Conservation (phyloP, 1,140 invertebrate genomes). For the Phortica variegata region DNA sequence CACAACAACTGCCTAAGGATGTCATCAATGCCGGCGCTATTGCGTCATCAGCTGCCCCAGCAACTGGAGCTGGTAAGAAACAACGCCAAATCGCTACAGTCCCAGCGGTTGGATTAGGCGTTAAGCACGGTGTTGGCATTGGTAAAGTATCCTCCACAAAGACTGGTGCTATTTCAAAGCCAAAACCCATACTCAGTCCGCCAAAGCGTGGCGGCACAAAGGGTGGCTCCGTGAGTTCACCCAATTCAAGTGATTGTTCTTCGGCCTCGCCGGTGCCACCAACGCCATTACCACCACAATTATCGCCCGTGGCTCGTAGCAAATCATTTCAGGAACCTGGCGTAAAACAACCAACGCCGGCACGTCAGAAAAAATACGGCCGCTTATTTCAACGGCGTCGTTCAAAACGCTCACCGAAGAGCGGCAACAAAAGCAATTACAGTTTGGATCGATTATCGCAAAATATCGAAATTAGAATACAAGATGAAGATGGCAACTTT, state of each 20-base stretch:
- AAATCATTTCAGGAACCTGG: conserved; percentile 54
- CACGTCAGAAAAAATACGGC: conserved; percentile 43
- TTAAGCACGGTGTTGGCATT: neutral
- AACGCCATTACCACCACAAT: conserved; percentile 5
- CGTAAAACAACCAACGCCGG: conserved; percentile 17
- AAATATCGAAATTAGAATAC: conserved; percentile 55
- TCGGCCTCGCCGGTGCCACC: conserved; percentile 34
- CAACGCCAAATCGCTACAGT: conserved; percentile 7
- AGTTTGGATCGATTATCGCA: conserved; percentile 46
- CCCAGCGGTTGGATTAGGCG: neutral
- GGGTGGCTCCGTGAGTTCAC: conserved; percentile 40
- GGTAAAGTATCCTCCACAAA: conserved; percentile 25
- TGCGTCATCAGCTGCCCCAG: neutral
- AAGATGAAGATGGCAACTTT: conserved; percentile 52
- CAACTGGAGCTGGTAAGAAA: neutral
- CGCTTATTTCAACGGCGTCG: conserved; percentile 43
- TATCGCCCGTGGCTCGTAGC: conserved; percentile 47
- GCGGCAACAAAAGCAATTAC: conserved; percentile 40
- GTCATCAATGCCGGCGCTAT: neutral
- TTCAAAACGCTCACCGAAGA: conserved; percentile 38
- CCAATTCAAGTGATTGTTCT: conserved; percentile 51
- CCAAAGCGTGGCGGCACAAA: conserved; percentile 26
- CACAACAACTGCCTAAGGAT: conserved; percentile 8
- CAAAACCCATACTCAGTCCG: conserved; percentile 44
- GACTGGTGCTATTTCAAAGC: conserved; percentile 41